Base-by-base conservation (phyloP, 2,113 vertebrate species). In the Strigops habroptila region DNA sequence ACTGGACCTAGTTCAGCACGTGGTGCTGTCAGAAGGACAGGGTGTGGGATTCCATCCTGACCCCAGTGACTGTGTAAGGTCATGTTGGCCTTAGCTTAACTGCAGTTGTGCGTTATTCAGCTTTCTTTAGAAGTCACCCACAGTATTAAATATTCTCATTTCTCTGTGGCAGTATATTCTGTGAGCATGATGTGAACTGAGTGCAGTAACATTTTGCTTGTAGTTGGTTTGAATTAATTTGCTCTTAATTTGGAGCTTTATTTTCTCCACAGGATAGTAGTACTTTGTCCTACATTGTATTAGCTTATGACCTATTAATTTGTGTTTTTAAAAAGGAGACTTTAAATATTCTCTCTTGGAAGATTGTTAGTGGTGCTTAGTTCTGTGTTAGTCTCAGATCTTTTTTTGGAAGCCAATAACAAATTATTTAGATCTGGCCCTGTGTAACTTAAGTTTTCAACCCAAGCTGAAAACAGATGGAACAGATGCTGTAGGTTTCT, bases 61-160 rank as follows among this genome's bases (percentile, higher is more conserved):
- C 22, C 59, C 24, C 43, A 39, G 17, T 0, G 1, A 43, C 10
- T 0, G 0, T 41, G 0, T 33, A 41, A 33, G 41, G 24, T 70
- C 62, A 63, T 75, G 43, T 43, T 89, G 60, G 19, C 51, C 33
- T 75, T 65, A 27, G 22, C 74, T 76, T 77, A 79, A 28, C 35
- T 44, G 44, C 41, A 31, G 41, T n/a, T 63, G 28, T 83, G 19
- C 1, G 1, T 70, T 74, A 57, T 3, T 92, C 17, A 44, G 13
- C 55, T n/a, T 88, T 76, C 68, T 80, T 92, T 52, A 59, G 25
- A 41, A 70, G 73, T 49, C 39, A 75, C 37, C 10, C 39, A 31
- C 7, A 16, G n/a, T 44, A 14, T 70, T 64, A 79, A 52, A 60
- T 39, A 35, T 7, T 43, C 64, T 52, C 24, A 27, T 62, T 77